A percentile compares a stretch with the other conserved stretches of the same genome.
Conservation (phyloP, 2,797 vertebrate genomes). For the Poeciliopsis paucimaculata region DNA sequence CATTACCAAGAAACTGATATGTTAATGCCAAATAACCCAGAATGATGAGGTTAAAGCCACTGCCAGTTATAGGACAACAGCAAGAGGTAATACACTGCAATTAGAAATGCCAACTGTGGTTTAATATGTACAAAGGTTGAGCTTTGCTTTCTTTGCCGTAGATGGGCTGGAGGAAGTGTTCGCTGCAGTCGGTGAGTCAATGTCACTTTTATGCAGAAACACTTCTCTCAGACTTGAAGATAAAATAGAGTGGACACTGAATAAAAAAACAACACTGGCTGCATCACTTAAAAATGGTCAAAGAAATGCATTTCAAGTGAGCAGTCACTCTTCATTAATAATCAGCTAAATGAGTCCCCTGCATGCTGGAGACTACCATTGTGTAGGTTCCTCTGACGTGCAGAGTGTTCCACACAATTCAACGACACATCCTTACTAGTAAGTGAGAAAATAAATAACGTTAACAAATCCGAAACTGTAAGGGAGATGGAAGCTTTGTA, state of each 20-base stretch:
- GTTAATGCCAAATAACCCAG: conserved; percentile 61
- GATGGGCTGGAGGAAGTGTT: conserved; percentile 73
- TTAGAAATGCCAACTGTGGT: neutral
- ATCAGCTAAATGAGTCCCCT: conserved; percentile 42
- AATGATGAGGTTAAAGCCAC: conserved; percentile 38
- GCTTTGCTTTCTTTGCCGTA: conserved; percentile 25
- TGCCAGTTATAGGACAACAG: conserved; percentile 34
- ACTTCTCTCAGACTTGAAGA: conserved; percentile 26
- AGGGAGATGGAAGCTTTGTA: no score
- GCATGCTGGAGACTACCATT: conserved; percentile 62
- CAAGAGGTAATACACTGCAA: conserved; percentile 43
- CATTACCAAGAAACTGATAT: conserved; percentile 47
- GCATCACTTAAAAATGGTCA: neutral
- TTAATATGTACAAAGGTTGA: conserved; percentile 10
- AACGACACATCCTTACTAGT: conserved; percentile 64
- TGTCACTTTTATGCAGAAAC: conserved; percentile 56
- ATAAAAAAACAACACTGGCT: neutral
- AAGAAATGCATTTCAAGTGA: conserved; percentile 2
- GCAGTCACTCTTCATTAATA: conserved; percentile 32
- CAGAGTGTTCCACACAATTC: conserved; percentile 26
- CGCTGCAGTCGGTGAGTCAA: conserved; percentile 55
- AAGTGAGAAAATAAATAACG: conserved; percentile 15
- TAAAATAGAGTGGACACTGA: conserved; percentile 18
- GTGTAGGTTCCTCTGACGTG: conserved; percentile 20
- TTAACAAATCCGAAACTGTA: no score